A percentile compares a stretch with the other conserved stretches of the same genome.
These are phyloP conservation scores for Oopsacas minuta DNA, from an alignment of 37 sponge, comb jelly and placozoan species.

Conservation along the genomic window DNA sequence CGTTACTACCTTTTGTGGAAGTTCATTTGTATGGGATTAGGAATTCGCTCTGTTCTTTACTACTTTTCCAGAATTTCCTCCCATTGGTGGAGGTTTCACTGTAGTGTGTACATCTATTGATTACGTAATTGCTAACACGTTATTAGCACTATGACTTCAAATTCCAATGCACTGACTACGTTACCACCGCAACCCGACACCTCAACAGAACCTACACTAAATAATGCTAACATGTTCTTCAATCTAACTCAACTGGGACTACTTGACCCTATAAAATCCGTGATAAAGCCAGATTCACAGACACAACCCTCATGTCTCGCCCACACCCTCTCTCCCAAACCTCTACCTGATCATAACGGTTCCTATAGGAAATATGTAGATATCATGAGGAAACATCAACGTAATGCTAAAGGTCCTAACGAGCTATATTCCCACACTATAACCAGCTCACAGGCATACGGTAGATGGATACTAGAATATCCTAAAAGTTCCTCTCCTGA, in stretches of 20 bases:
- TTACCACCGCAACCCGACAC: background rate
- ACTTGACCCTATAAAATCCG: slow-evolving; percentile 49
- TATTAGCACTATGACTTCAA: too few species aligned
- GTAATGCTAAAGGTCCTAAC: slow-evolving; percentile 64
- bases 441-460: slow-evolving; percentile 80
- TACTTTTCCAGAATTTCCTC: too few species aligned
- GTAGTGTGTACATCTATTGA: too few species aligned
- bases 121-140: too few species aligned
- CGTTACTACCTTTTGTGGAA: too few species aligned
- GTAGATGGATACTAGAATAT: slow-evolving; percentile 75
- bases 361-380: slow-evolving; percentile 59
- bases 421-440: slow-evolving; percentile 60
- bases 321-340: slow-evolving; percentile 6
- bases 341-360: slow-evolving; percentile 33
- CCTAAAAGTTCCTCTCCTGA: background rate
- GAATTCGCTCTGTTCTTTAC: too few species aligned
- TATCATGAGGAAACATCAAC: slow-evolving; percentile 58
- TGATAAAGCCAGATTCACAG: background rate
- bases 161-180: too few species aligned
- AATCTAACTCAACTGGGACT: slow-evolving; percentile 81
- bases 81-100: too few species aligned
- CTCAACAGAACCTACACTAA: background rate
- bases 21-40: too few species aligned
- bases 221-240: slow-evolving; percentile 57
- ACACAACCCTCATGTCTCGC: background rate